A percentile compares a stretch with the other conserved stretches of the same genome.
phyloP scores from a whole-genome alignment of 2,113 vertebrate species.

The Xenopus tropicalis region DNA sequence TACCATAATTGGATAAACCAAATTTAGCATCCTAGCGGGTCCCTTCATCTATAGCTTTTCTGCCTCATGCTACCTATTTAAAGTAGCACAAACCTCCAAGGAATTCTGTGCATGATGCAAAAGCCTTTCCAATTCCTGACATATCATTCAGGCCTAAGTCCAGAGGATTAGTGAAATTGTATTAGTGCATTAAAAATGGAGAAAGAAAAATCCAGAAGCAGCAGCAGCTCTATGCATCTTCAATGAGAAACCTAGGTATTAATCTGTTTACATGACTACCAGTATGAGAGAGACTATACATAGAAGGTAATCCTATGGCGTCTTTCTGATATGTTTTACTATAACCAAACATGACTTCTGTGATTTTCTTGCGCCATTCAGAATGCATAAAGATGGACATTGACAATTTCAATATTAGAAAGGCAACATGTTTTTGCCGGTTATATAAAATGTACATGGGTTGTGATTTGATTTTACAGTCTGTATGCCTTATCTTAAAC shows the following conservation, averaged over 20 bases:
- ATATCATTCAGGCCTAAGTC: not conserved
- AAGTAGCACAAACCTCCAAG: not conserved
- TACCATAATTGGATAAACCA: not conserved
- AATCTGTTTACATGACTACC: not conserved
- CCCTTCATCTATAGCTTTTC: not conserved
- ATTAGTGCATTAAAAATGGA: not conserved
- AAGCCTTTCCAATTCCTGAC: not conserved
- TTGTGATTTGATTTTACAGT: no score
- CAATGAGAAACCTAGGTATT: not conserved
- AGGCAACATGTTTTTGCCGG: no score
- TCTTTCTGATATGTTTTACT: not conserved
- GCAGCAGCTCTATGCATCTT: not conserved
- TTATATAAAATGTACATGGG: no score
- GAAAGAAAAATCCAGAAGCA: not conserved
- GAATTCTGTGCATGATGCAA: not conserved
- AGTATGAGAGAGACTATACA: not conserved
- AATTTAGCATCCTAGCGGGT: not conserved
- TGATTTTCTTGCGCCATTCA: not conserved
- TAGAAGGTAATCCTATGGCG: not conserved
- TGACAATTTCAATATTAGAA: not conserved
- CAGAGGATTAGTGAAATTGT: slow-evolving; percentile 3
- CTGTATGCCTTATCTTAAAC: no score
- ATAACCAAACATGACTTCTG: not conserved
- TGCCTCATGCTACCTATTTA: not conserved
- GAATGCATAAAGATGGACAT: not conserved